A percentile compares a stretch with the other conserved stretches of the same genome.
phyloP scores from a whole-genome alignment of 1,140 invertebrate species.

The Ceratitis capitata region DNA sequence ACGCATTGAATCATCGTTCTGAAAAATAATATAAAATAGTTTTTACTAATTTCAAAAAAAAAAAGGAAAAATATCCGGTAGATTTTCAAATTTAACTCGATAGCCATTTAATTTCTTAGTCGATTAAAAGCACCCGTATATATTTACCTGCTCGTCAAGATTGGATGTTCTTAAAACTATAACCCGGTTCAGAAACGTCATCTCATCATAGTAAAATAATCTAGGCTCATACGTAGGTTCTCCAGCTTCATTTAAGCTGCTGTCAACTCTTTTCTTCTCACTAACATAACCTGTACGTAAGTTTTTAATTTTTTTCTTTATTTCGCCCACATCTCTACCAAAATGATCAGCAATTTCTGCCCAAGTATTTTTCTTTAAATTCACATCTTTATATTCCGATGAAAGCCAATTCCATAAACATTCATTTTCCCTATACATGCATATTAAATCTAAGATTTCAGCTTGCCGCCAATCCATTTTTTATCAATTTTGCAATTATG shows the following conservation, averaged over 20 bases:
- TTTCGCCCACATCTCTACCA: not conserved
- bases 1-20: too few species aligned
- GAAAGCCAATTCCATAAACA: constrained; percentile 37
- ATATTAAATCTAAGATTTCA: constrained; percentile 31
- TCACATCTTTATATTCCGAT: constrained; percentile 14
- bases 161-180: not conserved
- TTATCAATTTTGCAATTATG: not conserved
- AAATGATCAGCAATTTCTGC: constrained; percentile 3
- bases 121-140: not conserved
- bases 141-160: not conserved
- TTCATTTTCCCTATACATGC: constrained; percentile 27
- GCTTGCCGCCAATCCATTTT: constrained; percentile 14
- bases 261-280: constrained; percentile 39
- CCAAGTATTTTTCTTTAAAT: constrained; percentile 30
- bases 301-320: constrained; percentile 41
- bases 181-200: constrained; percentile 31
- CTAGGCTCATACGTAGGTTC: not conserved
- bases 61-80: too few species aligned
- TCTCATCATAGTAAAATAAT: constrained; percentile 40
- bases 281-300: constrained; percentile 34
- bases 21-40: too few species aligned
- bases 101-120: too few species aligned
- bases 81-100: too few species aligned
- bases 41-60: not conserved
- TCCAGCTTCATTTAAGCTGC: not conserved